Percentiles rank a stretch among this genome's conserved stretches.
Conservation (phyloP, 1,140 invertebrate species). For the Drosophila melanogaster region Release_6_plus_ISO1_MT NT_037436.4:2059001-2059500, state of each 20-base stretch:
- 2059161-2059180: conserved; percentile 9
- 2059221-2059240: conserved; percentile 47
- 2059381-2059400: conserved; percentile 46
- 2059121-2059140: conserved; percentile 79
- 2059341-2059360: conserved; percentile 17
- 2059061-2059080: conserved; percentile 72
- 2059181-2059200: conserved; percentile 34
- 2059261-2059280: conserved; percentile 1
- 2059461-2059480: conserved; percentile 32
- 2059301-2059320: conserved; percentile 49
- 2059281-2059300: conserved; percentile 1
- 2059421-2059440: conserved; percentile 60
- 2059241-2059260: conserved; percentile 35
- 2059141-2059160: conserved; percentile 18
- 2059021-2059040: conserved; percentile 78
- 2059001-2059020: conserved; percentile 59
- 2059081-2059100: conserved; percentile 85
- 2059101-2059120: conserved; percentile 81
- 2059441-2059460: conserved; percentile 58
- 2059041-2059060: conserved; percentile 51
- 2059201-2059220: conserved; percentile 40
- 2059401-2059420: conserved; percentile 57
- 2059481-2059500: conserved; percentile 71
- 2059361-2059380: conserved; percentile 3
- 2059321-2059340: conserved; percentile 47